phyloP scores from a whole-genome alignment of 2,888 invertebrate genomes.

The Polyploca ridens region DNA sequence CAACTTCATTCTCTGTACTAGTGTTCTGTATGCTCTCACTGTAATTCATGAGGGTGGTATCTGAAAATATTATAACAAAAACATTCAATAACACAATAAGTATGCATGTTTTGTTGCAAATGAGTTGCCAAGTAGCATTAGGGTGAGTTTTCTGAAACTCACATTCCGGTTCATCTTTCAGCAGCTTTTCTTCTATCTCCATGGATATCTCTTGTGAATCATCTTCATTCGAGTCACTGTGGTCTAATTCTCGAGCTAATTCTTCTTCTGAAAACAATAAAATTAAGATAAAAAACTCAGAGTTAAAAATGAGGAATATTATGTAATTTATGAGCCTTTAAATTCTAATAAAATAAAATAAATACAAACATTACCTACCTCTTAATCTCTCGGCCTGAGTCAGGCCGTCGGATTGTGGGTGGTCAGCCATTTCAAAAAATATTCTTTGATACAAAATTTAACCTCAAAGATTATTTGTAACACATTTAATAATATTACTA shows the following conservation, averaged over 20 bases:
- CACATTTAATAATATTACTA: no score
- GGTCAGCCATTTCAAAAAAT: constrained; percentile 60
- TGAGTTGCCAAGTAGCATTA: no score
- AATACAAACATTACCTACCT: constrained; percentile 47
- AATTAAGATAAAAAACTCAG: no score
- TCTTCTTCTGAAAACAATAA: constrained; percentile 72
- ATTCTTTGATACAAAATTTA: not conserved
- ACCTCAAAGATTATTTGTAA: not conserved
- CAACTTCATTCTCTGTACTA: constrained; percentile 61
- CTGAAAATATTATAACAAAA: constrained; percentile 42
- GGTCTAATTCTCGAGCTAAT: constrained; percentile 74
- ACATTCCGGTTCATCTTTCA: constrained; percentile 82
- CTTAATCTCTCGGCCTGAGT: constrained; percentile 72
- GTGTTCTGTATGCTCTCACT: constrained; percentile 59
- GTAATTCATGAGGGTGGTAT: constrained; percentile 77
- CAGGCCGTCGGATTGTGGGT: constrained; percentile 61
- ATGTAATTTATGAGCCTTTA: not conserved
- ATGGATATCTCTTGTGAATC: constrained; percentile 78
- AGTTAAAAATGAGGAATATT: no score
- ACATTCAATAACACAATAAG: no score
- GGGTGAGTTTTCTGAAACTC: constrained; percentile 24
- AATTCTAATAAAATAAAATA: constrained; percentile 9
- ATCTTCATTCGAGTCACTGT: constrained; percentile 80
- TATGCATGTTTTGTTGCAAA: no score
- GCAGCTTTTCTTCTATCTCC: constrained; percentile 77